Evolutionary conservation across 2,113 vertebrate species (phyloP).

Genomic region (Laticauda laticaudata): DNA sequence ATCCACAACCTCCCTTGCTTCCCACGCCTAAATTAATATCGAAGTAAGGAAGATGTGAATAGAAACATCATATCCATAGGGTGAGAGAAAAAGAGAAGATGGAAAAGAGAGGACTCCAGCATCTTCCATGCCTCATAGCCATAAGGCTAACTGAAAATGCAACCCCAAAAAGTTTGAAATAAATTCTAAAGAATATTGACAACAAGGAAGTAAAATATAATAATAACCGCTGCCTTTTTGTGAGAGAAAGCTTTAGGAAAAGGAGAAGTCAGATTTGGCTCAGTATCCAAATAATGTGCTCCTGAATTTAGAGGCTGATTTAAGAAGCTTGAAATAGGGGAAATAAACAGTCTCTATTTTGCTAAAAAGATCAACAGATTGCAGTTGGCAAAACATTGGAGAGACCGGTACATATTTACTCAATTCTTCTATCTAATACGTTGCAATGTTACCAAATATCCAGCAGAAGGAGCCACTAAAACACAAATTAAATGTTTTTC

Average conservation of each 20-base stretch:
- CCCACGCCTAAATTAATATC: too few species aligned
- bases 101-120: neutral
- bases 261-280: neutral
- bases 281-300: neutral
- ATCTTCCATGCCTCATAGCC: neutral
- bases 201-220: neutral
- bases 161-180: neutral
- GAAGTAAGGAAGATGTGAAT: neutral
- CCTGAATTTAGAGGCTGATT: neutral
- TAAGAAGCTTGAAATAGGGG: neutral
- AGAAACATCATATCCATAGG: neutral
- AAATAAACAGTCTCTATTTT: neutral
- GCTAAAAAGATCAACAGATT: too few species aligned
- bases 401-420: neutral
- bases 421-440: neutral
- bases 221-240: neutral
- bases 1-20: neutral
- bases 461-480: neutral
- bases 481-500: neutral
- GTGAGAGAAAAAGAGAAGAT: neutral
- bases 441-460: neutral
- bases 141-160: neutral
- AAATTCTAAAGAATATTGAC: neutral
- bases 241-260: neutral
- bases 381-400: neutral